phyloP scores from a whole-genome alignment of 2,797 vertebrate genomes.

The Sebastes goodei region DNA sequence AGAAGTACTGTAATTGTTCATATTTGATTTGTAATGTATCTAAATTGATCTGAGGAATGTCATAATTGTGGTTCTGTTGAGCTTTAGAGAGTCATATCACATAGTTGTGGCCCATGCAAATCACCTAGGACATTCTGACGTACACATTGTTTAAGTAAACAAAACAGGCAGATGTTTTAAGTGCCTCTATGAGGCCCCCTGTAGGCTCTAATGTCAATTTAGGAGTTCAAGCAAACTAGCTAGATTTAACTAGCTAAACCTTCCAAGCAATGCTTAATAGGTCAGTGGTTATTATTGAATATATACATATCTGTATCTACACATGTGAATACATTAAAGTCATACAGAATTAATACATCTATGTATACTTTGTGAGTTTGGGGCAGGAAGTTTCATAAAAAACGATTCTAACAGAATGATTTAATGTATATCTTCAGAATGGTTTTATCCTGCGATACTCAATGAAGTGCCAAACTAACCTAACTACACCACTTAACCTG shows the following conservation, averaged over 20 bases:
- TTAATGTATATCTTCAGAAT: background rate
- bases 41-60: slow-evolving; percentile 38
- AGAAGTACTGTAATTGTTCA: slow-evolving; percentile 40
- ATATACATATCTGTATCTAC: slow-evolving; percentile 80
- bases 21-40: slow-evolving; percentile 54
- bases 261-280: slow-evolving; percentile 66
- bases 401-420: background rate
- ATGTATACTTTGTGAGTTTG: slow-evolving; percentile 52
- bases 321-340: slow-evolving; percentile 81
- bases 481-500: background rate
- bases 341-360: slow-evolving; percentile 55
- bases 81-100: slow-evolving; percentile 26
- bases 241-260: slow-evolving; percentile 83
- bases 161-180: slow-evolving; percentile 70
- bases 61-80: slow-evolving; percentile 41
- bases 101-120: slow-evolving; percentile 52
- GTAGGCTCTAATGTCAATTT: slow-evolving; percentile 74
- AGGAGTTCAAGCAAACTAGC: slow-evolving; percentile 73
- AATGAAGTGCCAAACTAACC: background rate
- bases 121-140: slow-evolving; percentile 58
- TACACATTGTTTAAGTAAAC: slow-evolving; percentile 55
- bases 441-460: background rate
- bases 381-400: background rate
- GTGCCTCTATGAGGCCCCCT: slow-evolving; percentile 82
- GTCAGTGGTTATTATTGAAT: slow-evolving; percentile 54